Evolutionary conservation across 2,888 invertebrate species (phyloP), one percentile per base, ranked within the genome.

Genomic region (Coecobrya sp.): DNA sequence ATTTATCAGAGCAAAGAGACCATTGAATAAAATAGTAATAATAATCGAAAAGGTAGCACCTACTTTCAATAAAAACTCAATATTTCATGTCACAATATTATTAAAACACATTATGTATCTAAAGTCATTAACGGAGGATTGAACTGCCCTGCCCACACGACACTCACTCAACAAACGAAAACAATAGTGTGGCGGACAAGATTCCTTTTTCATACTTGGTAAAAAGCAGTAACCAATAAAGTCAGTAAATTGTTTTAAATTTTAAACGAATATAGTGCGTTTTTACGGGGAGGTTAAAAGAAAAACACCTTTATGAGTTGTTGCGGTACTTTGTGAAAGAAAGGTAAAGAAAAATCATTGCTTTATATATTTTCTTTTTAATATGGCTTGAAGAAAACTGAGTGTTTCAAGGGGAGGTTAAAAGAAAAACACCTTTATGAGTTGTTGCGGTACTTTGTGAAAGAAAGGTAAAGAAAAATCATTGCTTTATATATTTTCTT

Each of bases 21-120:
- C 25, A 68, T 70, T 55, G 73, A 86, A 76, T 76, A 76, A 73
- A 76, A 52, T 68, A 11, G 84, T 19, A 76, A 73, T 84, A 70
- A 55, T 70, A 42, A 89, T 42, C 25, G 22, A 70, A 89, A 84
- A 87, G 49, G 84, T 59, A 79, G 85, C 85, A 88, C 76, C 92
- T 88, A 85, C 88, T 92, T 92, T 92, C 85, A 88, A 92, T 92
- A 92, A 92, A 92, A 85, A 88, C n/a, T 88, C 92, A 88, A 92
- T 92, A 92, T 84, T 84, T 92, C 92, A 88, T 88, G 92, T 88
- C 92, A 92, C 85, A 92, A 88, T 70, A 85, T 92, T 92, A 92
- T 85, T 88, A 65, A 92, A 92, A 79, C 92, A 79, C 76, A 92
- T 88, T 87, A 79, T 85, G 79, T 85, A 88, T 92, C 92, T 79